Percentiles rank a stretch among this genome's conserved stretches.
Conservation (phyloP, 1,140 invertebrate species). For the Pinna nobilis region DNA sequence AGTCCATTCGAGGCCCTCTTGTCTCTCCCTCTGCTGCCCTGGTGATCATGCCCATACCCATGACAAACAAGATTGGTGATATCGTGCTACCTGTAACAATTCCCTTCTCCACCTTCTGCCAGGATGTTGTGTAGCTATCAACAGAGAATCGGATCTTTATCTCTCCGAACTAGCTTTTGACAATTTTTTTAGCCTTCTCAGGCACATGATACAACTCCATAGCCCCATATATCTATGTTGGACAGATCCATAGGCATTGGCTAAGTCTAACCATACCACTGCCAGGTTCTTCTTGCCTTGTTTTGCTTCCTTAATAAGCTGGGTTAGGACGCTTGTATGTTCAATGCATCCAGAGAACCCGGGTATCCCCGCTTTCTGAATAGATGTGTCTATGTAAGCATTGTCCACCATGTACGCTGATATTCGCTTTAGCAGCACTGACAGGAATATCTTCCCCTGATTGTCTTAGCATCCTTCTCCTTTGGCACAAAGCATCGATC, state of each 20-base stretch:
- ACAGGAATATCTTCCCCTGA: no score
- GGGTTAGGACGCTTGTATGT: background rate
- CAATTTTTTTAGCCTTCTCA: slow-evolving; percentile 7
- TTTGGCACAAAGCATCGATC: no score
- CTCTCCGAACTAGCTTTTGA: slow-evolving; percentile 30
- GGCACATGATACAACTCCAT: slow-evolving; percentile 27
- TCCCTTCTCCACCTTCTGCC: slow-evolving; percentile 12
- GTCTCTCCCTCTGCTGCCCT: no score
- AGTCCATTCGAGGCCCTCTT: no score
- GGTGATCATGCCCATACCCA: no score
- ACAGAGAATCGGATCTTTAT: slow-evolving; percentile 21
- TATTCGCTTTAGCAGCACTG: no score
- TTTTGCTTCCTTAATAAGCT: slow-evolving; percentile 23
- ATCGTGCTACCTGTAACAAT: background rate
- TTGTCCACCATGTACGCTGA: no score
- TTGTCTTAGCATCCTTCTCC: no score
- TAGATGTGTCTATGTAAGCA: no score
- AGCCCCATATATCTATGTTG: slow-evolving; percentile 36
- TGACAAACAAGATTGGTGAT: no score
- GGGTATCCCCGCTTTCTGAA: no score
- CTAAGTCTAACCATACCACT: slow-evolving; percentile 46
- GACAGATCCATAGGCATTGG: slow-evolving; percentile 46
- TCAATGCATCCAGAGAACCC: background rate
- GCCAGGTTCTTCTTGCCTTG: slow-evolving; percentile 21
- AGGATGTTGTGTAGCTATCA: background rate